Evolutionary conservation across 1,140 invertebrate species (phyloP).

Genomic region (Euborellia annulipes): DNA sequence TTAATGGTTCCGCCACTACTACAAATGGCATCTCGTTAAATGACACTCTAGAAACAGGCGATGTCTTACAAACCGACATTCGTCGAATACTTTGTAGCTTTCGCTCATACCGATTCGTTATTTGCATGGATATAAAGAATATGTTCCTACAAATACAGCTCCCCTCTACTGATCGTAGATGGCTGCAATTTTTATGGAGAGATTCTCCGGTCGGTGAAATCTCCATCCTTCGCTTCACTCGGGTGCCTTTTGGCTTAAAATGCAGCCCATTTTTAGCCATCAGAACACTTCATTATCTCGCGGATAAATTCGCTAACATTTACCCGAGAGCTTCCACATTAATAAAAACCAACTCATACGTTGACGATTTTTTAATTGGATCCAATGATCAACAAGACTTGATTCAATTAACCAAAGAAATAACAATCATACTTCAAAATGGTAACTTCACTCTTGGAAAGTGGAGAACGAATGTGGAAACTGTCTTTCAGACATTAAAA

Average conservation of each 20-base stretch:
- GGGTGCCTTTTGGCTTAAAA: constrained; percentile 17
- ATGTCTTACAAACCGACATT: constrained; percentile 27
- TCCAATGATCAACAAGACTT: constrained; percentile 7
- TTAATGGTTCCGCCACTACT: constrained; percentile 23
- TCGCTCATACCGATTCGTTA: constrained; percentile 21
- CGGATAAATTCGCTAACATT: constrained; percentile 12
- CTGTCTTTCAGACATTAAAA: no score
- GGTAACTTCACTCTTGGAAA: constrained; percentile 2
- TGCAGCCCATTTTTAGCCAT: constrained; percentile 9
- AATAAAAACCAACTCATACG: constrained; percentile 26
- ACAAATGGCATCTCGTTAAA: constrained; percentile 25
- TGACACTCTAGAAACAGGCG: constrained; percentile 23
- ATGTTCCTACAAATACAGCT: constrained; percentile 27
- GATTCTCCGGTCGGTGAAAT: constrained; percentile 15
- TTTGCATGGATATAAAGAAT: constrained; percentile 26
- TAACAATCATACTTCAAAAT: constrained; percentile 3
- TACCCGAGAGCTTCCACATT: constrained; percentile 16
- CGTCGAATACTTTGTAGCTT: constrained; percentile 26
- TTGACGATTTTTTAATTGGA: constrained; percentile 28
- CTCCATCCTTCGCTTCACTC: constrained; percentile 15
- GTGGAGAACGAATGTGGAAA: no score
- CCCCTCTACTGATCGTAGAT: constrained; percentile 18
- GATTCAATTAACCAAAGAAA: background rate
- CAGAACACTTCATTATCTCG: constrained; percentile 8
- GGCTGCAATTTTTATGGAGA: constrained; percentile 28